Evolutionary conservation across 1,140 invertebrate genomes (phyloP).

Genomic region (Drosophila santomea): DNA sequence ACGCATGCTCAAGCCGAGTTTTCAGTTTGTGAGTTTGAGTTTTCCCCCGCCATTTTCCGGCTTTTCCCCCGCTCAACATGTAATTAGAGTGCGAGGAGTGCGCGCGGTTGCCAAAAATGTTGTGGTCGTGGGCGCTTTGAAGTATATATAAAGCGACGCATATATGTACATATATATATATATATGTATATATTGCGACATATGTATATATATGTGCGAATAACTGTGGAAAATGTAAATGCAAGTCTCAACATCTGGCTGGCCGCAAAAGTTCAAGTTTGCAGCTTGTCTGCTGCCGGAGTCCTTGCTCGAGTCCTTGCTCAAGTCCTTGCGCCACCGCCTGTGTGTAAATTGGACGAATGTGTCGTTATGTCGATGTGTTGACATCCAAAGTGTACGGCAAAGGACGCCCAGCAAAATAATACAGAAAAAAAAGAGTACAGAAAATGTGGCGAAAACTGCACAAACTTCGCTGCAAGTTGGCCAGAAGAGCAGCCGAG

Average conservation of each 20-base stretch:
- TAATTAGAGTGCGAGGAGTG: slow-evolving; percentile 73
- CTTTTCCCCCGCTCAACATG: slow-evolving; percentile 64
- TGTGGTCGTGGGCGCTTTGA: slow-evolving; percentile 76
- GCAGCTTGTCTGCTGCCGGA: slow-evolving; percentile 67
- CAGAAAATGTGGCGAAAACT: slow-evolving; percentile 13
- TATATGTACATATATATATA: slow-evolving; percentile 7
- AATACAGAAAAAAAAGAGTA: not conserved
- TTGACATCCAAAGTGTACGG: slow-evolving; percentile 77
- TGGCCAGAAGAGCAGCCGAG: slow-evolving; percentile 18
- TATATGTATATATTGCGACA: not conserved
- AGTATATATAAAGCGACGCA: slow-evolving; percentile 23
- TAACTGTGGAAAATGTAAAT: slow-evolving; percentile 52
- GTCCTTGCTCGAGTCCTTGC: slow-evolving; percentile 61
- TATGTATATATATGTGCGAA: not conserved
- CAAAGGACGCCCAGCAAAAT: slow-evolving; percentile 16
- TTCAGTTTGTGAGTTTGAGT: slow-evolving; percentile 66
- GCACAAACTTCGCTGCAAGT: slow-evolving; percentile 60
- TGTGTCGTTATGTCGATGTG: slow-evolving; percentile 79
- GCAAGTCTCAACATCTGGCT: slow-evolving; percentile 53
- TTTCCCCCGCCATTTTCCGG: slow-evolving; percentile 18
- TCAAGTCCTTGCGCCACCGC: slow-evolving; percentile 41
- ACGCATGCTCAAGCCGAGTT: slow-evolving; percentile 78
- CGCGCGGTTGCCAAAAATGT: slow-evolving; percentile 76
- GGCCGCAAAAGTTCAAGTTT: slow-evolving; percentile 80
- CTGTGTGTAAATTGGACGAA: slow-evolving; percentile 81